Conservation (phyloP, 2,113 vertebrate genomes). For the Grallaria varia region DNA sequence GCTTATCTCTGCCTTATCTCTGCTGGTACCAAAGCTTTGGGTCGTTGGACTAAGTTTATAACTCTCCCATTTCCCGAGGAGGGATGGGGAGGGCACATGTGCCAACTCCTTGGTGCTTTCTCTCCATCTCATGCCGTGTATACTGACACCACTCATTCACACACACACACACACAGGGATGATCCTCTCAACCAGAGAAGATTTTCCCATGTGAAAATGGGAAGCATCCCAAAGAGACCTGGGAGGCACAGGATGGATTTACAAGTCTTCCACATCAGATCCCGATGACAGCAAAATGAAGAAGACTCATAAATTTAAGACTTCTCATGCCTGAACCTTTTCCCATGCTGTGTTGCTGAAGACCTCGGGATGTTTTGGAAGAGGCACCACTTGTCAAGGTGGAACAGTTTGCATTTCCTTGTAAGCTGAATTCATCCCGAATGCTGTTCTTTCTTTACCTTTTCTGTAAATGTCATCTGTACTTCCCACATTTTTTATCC, state of each 20-base stretch:
- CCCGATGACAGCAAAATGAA: neutral
- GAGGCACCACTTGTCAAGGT: neutral
- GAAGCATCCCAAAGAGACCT: neutral
- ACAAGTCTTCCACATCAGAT: neutral
- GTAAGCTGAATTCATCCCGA: neutral
- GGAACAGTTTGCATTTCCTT: neutral
- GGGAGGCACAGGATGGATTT: neutral
- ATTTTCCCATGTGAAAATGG: neutral
- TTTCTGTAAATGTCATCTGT: neutral
- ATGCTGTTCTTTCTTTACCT: neutral
- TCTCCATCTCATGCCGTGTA: neutral
- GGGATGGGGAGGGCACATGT: neutral
- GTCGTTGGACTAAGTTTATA: neutral
- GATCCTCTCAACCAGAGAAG: neutral
- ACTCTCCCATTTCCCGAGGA: neutral
- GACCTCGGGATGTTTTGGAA: neutral
- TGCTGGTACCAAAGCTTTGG: neutral
- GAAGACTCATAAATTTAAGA: neutral
- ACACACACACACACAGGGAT: fast-evolving
- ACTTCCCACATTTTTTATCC: neutral
- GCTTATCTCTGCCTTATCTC: neutral
- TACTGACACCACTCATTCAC: neutral
- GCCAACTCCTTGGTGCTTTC: neutral
- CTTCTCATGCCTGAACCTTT: neutral
- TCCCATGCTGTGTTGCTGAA: neutral